These are phyloP conservation scores for Caenorhabditis remanei DNA, from an alignment of 1,140 invertebrate species.

Conservation along the genomic window DNA sequence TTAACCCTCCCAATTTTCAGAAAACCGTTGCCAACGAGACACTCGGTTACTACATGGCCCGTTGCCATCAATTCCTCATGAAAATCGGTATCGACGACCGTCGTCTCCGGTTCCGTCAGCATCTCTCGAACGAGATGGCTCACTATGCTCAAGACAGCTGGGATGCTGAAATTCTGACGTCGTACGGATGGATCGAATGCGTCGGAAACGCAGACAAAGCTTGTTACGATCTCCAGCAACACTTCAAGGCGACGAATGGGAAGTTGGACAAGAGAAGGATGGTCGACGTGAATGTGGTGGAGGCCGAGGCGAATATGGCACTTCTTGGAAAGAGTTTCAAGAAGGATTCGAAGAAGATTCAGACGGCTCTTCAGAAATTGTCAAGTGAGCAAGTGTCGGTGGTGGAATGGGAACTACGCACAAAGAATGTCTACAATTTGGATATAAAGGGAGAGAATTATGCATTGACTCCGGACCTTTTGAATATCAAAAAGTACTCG, in stretches of 20 bases:
- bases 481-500: conserved; percentile 86
- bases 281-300: conserved; percentile 80
- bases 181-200: conserved; percentile 97
- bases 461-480: conserved; percentile 84
- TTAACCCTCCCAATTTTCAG: conserved; percentile 65
- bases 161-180: conserved; percentile 76
- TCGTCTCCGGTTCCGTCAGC: conserved; percentile 93
- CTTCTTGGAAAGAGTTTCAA: conserved; percentile 93
- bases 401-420: conserved; percentile 83
- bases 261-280: conserved; percentile 91
- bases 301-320: conserved; percentile 88
- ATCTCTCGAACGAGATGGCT: conserved; percentile 99
- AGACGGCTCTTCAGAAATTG: conserved; percentile 65
- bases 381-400: conserved; percentile 80
- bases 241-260: conserved; percentile 91
- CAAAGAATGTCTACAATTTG: conserved; percentile 78
- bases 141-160: conserved; percentile 90
- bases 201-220: conserved; percentile 98
- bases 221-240: conserved; percentile 94
- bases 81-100: conserved; percentile 87
- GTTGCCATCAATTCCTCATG: conserved; percentile 90
- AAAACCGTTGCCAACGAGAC: conserved; percentile 95
- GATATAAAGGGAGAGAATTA: conserved; percentile 81
- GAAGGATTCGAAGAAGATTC: conserved; percentile 86
- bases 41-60: conserved; percentile 95